Conservation (phyloP, 1,140 invertebrate genomes). For the Vollenhovia emeryi region DNA sequence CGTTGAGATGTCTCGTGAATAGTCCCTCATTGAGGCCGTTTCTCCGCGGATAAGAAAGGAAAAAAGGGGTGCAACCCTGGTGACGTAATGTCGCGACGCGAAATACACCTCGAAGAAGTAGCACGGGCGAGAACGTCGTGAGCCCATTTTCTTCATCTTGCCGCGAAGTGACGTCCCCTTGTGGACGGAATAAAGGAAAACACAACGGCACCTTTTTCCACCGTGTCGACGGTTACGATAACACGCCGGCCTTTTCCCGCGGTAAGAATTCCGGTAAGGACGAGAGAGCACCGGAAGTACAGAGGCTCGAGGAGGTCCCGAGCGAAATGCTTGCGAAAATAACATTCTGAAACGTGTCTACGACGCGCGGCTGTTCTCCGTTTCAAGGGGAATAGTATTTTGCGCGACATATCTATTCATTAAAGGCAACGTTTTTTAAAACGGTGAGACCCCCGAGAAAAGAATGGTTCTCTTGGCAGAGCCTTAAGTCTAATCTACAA, state of each 20-base stretch:
- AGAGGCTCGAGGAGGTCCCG: conserved; percentile 12
- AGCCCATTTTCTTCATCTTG: conserved; percentile 65
- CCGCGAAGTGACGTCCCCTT: conserved; percentile 50
- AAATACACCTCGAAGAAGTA: conserved; percentile 47
- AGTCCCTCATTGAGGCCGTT: conserved; percentile 39
- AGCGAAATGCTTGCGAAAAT: conserved; percentile 66
- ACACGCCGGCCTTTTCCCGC: conserved; percentile 53
- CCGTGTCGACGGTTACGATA: conserved; percentile 58
- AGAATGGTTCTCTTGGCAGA: not conserved
- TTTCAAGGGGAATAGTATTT: not conserved
- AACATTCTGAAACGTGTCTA: conserved; percentile 60
- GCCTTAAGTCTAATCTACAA: no score
- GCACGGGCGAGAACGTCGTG: not conserved
- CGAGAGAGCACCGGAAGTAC: conserved; percentile 52
- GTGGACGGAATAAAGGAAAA: conserved; percentile 67
- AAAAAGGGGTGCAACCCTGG: not conserved
- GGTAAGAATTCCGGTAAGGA: conserved; percentile 34
- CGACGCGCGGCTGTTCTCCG: conserved; percentile 5
- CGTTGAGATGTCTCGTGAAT: conserved; percentile 51
- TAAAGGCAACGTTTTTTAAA: not conserved
- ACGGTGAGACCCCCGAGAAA: not conserved
- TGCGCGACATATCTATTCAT: not conserved
- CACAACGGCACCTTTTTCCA: conserved; percentile 47
- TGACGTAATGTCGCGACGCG: not conserved
- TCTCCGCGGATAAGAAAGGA: conserved; percentile 24